Conservation (phyloP, 2,888 invertebrate species). For the Allophyes oxyacanthae region DNA sequence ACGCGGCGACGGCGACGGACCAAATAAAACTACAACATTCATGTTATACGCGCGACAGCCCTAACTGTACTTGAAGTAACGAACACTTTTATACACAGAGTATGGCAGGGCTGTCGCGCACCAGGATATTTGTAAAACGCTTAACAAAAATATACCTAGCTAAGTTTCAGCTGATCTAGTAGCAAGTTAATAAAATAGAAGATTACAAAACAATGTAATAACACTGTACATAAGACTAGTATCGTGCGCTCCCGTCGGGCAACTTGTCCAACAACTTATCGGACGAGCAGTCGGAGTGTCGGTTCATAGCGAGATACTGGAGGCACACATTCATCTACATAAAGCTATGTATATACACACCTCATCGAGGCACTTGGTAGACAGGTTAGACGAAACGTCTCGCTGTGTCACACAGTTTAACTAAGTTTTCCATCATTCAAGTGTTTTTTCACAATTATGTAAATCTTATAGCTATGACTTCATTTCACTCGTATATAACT, state of each 20-base stretch:
- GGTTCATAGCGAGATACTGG: constrained; percentile 33
- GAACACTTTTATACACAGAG: constrained; percentile 9
- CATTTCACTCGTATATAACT: no score
- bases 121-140: constrained; percentile 68
- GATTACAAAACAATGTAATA: constrained; percentile 81
- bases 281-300: constrained; percentile 3
- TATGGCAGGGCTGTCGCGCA: constrained; percentile 31
- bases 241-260: constrained; percentile 47
- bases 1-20: constrained; percentile 33
- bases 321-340: constrained; percentile 81
- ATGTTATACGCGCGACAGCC: constrained; percentile 34
- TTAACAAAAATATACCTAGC: constrained; percentile 85
- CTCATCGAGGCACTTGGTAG: constrained; percentile 81
- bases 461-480: background rate
- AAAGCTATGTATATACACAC: constrained; percentile 82
- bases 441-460: background rate
- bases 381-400: constrained; percentile 45
- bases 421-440: background rate
- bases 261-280: constrained; percentile 1
- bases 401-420: constrained; percentile 19
- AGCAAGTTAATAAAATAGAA: constrained; percentile 77
- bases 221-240: constrained; percentile 83
- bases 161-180: constrained; percentile 71
- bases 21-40: constrained; percentile 50
- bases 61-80: constrained; percentile 5